Percentiles rank a stretch among this genome's conserved stretches.
Conservation (phyloP, 2,888 invertebrate species). For the Erebia epiphron region DNA sequence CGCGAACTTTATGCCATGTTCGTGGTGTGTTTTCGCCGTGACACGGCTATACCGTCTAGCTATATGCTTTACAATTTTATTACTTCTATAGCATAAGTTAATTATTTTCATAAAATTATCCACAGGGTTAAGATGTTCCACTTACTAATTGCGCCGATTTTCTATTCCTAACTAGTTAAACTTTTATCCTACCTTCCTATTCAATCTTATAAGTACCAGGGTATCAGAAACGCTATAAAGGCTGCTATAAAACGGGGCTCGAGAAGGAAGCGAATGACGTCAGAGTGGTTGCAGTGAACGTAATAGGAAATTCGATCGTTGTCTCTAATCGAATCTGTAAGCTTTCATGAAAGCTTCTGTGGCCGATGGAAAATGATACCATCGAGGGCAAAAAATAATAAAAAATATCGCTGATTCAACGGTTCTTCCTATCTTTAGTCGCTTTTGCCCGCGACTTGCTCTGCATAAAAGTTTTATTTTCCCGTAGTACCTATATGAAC, state of each 20-base stretch:
- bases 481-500: too few relatives aligned
- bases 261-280: conserved; percentile 52
- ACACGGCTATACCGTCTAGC: too few relatives aligned
- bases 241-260: conserved; percentile 7
- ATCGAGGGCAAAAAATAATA: conserved; percentile 4
- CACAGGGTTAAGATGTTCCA: too few relatives aligned
- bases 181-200: background rate
- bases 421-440: background rate
- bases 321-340: conserved; percentile 68
- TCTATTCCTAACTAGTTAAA: background rate
- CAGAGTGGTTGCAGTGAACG: conserved; percentile 66
- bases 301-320: conserved; percentile 75
- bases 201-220: conserved; percentile 7
- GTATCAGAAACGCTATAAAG: conserved; percentile 14
- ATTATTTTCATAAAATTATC: too few relatives aligned
- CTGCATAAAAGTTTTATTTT: background rate
- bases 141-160: too few relatives aligned
- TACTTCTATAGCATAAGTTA: too few relatives aligned
- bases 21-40: too few relatives aligned
- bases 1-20: too few relatives aligned
- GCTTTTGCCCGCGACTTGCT: background rate
- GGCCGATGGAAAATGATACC: conserved; percentile 17
- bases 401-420: conserved; percentile 1
- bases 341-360: conserved; percentile 19
- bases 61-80: too few relatives aligned